Conservation (phyloP, 1,140 invertebrate species). For the Pseudomyrmex sp. region DNA sequence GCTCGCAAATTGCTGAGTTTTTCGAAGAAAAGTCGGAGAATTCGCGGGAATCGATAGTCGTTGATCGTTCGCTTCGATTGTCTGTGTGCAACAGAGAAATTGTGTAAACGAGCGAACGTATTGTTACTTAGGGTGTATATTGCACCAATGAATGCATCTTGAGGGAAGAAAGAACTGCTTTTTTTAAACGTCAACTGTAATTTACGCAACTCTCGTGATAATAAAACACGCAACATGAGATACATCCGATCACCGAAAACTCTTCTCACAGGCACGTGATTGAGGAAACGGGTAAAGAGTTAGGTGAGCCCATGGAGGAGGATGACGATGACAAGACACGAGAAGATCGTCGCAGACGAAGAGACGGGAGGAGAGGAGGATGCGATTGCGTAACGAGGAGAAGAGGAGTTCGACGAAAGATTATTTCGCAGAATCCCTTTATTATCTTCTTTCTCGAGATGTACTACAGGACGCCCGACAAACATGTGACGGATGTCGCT, state of each 20-base stretch:
- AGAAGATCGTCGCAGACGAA: neutral
- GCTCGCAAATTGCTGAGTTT: neutral
- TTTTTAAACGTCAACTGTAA: too few relatives aligned
- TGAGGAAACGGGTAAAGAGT: neutral
- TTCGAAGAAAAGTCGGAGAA: slow-evolving; percentile 3
- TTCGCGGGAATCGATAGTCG: slow-evolving; percentile 1
- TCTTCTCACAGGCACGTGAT: neutral
- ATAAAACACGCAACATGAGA: neutral
- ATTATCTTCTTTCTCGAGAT: slow-evolving; percentile 78
- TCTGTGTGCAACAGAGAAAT: too few relatives aligned
- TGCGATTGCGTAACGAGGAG: slow-evolving; percentile 35
- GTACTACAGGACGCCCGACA: slow-evolving; percentile 67
- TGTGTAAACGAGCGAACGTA: too few relatives aligned
- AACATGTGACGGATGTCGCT: slow-evolving; percentile 72
- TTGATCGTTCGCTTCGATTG: neutral
- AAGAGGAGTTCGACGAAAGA: slow-evolving; percentile 10
- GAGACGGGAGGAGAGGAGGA: neutral
- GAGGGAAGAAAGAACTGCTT: neutral
- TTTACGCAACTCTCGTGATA: neutral
- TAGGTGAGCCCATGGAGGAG: neutral
- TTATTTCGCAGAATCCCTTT: slow-evolving; percentile 74
- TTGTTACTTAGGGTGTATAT: neutral
- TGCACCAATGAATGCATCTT: neutral
- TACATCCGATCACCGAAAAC: neutral
- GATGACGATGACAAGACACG: slow-evolving; percentile 2